Evolutionary conservation across 2,113 vertebrate species (phyloP).

Genomic region (Platichthys stellatus): DNA sequence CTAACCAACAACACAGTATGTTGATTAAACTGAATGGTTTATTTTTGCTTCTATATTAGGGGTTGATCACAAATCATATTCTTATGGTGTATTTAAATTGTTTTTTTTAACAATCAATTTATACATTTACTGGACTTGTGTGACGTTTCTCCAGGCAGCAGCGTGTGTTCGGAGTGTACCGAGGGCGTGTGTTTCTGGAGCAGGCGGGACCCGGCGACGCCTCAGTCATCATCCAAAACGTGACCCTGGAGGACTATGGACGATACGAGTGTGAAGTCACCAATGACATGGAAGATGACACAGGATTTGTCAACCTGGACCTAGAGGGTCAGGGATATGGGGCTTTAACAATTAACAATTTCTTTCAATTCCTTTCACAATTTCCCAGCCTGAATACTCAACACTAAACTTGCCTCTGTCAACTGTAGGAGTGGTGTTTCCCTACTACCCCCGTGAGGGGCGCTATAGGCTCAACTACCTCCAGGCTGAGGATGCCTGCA

Average conservation of each 20-base stretch:
- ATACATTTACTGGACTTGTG: not conserved
- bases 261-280: slow-evolving; percentile 97
- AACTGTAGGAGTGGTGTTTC: slow-evolving; percentile 91
- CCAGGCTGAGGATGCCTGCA: slow-evolving; percentile 88
- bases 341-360: no score
- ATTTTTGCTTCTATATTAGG: not conserved
- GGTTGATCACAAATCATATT: not conserved
- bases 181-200: slow-evolving; percentile 88
- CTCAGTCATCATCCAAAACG: slow-evolving; percentile 91
- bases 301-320: slow-evolving; percentile 93
- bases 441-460: slow-evolving; percentile 90
- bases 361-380: no score
- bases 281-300: slow-evolving; percentile 93
- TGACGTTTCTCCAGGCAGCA: slow-evolving; percentile 74
- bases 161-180: slow-evolving; percentile 87
- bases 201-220: slow-evolving; percentile 86
- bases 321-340: slow-evolving; percentile 86
- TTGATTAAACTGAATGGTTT: no score
- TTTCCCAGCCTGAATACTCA: slow-evolving; percentile 1
- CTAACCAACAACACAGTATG: no score
- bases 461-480: slow-evolving; percentile 92
- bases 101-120: no score
- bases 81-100: no score
- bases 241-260: slow-evolving; percentile 95
- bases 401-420: slow-evolving; percentile 4